Conservation (phyloP, 2,797 vertebrate species). For the Tapera naevia region DNA sequence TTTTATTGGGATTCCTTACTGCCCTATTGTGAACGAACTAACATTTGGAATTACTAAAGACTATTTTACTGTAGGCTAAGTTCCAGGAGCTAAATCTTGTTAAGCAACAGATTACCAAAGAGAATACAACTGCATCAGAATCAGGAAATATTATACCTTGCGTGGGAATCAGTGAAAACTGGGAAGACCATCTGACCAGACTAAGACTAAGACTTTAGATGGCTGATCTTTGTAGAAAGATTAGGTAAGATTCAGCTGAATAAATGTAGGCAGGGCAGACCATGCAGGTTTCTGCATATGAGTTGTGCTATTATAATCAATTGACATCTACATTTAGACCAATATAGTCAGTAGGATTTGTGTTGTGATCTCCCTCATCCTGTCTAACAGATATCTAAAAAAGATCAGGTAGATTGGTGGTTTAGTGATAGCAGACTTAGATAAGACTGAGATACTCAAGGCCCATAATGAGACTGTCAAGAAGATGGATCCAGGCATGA, state of each 20-base stretch:
- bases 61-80: not conserved
- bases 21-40: constrained; percentile 20
- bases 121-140: not conserved
- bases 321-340: not conserved
- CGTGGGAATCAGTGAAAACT: not conserved
- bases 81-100: not conserved
- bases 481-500: not conserved
- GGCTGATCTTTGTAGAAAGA: not conserved
- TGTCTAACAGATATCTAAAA: not conserved
- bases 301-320: not conserved
- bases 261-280: not conserved
- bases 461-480: not conserved
- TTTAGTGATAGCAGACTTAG: not conserved
- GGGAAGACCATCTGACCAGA: not conserved
- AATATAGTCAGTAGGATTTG: not conserved
- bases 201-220: not conserved
- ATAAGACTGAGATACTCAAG: not conserved
- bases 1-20: constrained; percentile 36
- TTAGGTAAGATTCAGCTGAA: not conserved
- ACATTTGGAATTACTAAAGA: constrained; percentile 32
- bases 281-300: not conserved
- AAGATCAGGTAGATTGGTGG: not conserved
- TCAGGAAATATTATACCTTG: not conserved
- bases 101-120: not conserved
- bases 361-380: not conserved